Conservation (phyloP, 2,113 vertebrate genomes). For the Clarias gariepinus region DNA sequence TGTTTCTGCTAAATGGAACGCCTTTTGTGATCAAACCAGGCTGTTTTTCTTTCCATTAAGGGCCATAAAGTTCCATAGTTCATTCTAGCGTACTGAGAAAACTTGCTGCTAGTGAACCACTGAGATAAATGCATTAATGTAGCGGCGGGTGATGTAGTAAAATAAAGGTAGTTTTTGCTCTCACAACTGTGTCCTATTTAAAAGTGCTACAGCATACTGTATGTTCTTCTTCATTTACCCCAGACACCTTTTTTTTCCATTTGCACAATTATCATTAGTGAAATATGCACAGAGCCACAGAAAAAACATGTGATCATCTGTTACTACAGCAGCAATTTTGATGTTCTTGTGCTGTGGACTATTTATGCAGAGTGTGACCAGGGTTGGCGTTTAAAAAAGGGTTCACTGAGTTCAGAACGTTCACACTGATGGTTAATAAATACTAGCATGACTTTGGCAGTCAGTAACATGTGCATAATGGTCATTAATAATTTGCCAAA, state of each 20-base stretch:
- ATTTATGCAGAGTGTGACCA: conserved; percentile 1
- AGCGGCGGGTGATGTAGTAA: too few species aligned
- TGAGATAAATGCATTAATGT: too few species aligned
- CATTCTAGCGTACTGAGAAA: too few species aligned
- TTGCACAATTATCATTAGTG: not conserved
- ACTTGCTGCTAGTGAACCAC: too few species aligned
- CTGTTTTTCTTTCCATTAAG: too few species aligned
- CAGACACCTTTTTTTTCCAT: conserved; percentile 33
- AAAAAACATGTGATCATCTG: conserved; percentile 16
- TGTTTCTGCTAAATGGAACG: too few species aligned
- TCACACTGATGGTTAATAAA: conserved; percentile 37
- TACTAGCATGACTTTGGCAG: conserved; percentile 28
- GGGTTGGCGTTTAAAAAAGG: not conserved
- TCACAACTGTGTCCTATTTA: too few species aligned
- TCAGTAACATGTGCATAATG: conserved; percentile 55
- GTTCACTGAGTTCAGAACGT: not conserved
- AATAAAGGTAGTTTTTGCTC: too few species aligned
- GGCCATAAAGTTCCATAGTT: too few species aligned
- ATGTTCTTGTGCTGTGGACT: not conserved
- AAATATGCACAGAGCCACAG: conserved; percentile 9
- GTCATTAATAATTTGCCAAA: conserved; percentile 73
- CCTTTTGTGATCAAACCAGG: too few species aligned
- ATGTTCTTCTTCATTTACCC: conserved; percentile 41
- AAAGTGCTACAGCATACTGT: too few species aligned
- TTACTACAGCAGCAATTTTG: not conserved